Conservation (phyloP, 2,888 invertebrate species). For the Epinotia bilunana region DNA sequence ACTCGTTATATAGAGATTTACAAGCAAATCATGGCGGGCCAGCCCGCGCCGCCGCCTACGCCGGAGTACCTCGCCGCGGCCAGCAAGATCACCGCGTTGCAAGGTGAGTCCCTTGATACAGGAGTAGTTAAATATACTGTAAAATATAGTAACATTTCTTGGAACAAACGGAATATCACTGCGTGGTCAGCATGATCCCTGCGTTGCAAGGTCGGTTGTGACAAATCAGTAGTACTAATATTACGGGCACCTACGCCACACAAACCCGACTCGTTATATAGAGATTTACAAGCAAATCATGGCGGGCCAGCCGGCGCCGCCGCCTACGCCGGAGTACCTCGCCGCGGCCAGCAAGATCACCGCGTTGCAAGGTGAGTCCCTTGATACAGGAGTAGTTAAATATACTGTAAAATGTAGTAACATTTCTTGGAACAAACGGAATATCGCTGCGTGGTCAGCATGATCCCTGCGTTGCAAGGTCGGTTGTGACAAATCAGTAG, state of each 20-base stretch:
- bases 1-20: conserved; percentile 92
- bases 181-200: no score
- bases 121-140: no score
- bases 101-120: conserved; percentile 5
- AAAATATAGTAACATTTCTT: no score
- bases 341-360: conserved; percentile 47
- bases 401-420: no score
- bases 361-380: neutral
- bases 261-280: conserved; percentile 91
- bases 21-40: conserved; percentile 87
- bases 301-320: conserved; percentile 64
- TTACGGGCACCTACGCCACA: conserved; percentile 85
- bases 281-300: conserved; percentile 91
- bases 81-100: conserved; percentile 44
- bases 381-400: no score
- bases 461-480: conserved; percentile 7
- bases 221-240: no score
- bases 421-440: no score
- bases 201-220: conserved; percentile 42
- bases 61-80: conserved; percentile 50
- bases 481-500: conserved; percentile 66
- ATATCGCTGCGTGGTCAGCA: no score
- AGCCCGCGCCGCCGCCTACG: conserved; percentile 52
- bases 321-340: conserved; percentile 49
- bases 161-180: no score